Evolutionary conservation across 2,113 vertebrate species (phyloP), one percentile per base, ranked within the genome.

Genomic region (Oncorhynchus mykiss): DNA sequence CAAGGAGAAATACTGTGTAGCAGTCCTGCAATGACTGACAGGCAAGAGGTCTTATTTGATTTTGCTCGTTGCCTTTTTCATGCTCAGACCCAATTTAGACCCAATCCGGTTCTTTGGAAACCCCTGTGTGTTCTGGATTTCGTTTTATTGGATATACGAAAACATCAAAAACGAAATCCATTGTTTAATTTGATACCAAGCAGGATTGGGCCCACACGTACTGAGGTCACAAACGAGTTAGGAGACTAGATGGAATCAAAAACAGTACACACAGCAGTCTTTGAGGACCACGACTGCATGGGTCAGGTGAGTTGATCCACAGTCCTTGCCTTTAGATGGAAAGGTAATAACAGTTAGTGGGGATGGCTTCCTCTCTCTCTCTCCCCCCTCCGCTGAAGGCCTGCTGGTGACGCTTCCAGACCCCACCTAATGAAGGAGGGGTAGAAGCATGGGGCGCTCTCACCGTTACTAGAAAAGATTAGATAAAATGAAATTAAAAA

Each of bases 381-480:
- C 90, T 88, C 91, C 90, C 34, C 34, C 85, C 22, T 86, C 87
- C 84, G 84, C 91, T 81, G 70, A 84, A 83, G 88, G 87, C 85
- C 87, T 92, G 91, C 88, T 81, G 88, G 87, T 84, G 84, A 90
- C 91, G 90, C 74, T 66, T 86, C 89, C 91, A 84, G 84, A 86
- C 83, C 88, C 89, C 2, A 80, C 82, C 89, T 34, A 68, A 72
- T n/a, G 88, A 88, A 86, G 84, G 81, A 39, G 69, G 75, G 87
- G 85, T 86, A 82, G 75, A 79, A 0, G 75, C 29, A 72, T 89
- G 90, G 90, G 88, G 29, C 69, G 80, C 88, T 90, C 87, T 83
- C 11, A 82, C 89, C 89, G 84, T 85, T 79, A 90, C 88, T 92
- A 91, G 90, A 93, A 89, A 88, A 93, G 91, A 94, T 92, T 92